A percentile compares a stretch with the other conserved stretches of the same genome.
Conservation (phyloP, 2,888 invertebrate genomes). For the Acanthacorydalis orientalis region DNA sequence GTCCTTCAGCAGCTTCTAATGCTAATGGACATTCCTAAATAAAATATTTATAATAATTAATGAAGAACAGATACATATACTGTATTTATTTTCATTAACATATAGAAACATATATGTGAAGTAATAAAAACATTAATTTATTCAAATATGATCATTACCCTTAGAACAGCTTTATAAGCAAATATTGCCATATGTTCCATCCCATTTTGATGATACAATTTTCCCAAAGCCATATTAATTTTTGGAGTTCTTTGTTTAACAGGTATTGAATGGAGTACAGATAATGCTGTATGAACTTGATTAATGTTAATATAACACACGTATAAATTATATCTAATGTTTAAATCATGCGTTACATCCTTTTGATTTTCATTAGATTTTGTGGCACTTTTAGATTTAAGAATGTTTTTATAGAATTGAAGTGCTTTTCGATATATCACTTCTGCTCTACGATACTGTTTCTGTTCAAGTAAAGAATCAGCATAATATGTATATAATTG, state of each 20-base stretch:
- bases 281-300: conserved; percentile 41
- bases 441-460: conserved; percentile 51
- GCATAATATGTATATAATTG: conserved; percentile 52
- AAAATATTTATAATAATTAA: background rate
- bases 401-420: conserved; percentile 43
- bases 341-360: conserved; percentile 39
- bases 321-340: conserved; percentile 57
- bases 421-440: conserved; percentile 45
- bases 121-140: background rate
- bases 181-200: conserved; percentile 54
- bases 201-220: conserved; percentile 49
- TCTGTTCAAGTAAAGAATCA: conserved; percentile 47
- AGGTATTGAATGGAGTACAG: conserved; percentile 36
- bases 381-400: conserved; percentile 31
- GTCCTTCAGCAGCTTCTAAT: conserved; percentile 53
- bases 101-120: background rate
- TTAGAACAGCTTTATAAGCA: conserved; percentile 62
- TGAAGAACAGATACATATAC: too few relatives aligned
- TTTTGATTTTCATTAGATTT: conserved; percentile 29
- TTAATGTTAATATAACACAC: conserved; percentile 48
- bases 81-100: too few relatives aligned
- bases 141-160: conserved; percentile 23
- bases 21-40: conserved; percentile 51
- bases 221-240: conserved; percentile 61
- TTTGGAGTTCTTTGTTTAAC: conserved; percentile 51